A percentile compares a stretch with the other conserved stretches of the same genome.
phyloP scores from a whole-genome alignment of 2,113 vertebrate genomes.

The Triplophysa tibetana region DNA sequence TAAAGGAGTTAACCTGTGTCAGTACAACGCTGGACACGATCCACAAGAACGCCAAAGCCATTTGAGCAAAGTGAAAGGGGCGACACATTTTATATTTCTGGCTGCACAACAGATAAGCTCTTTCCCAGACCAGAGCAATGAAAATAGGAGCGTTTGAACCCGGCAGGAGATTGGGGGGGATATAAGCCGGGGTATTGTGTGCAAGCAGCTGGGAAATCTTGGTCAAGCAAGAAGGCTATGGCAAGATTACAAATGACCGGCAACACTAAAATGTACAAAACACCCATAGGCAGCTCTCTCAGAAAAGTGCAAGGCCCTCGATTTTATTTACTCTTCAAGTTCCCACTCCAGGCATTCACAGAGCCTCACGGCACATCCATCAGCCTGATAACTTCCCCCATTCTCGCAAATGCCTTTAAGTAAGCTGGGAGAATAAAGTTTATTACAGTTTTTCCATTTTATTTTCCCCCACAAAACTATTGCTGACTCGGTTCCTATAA shows the following conservation, averaged over 20 bases:
- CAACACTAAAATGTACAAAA: conserved; percentile 41
- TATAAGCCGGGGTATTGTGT: conserved; percentile 36
- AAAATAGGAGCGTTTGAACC: conserved; percentile 46
- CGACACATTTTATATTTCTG: conserved; percentile 42
- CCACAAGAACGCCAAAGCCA: conserved; percentile 57
- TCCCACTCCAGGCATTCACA: neutral
- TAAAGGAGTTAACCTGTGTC: conserved; percentile 8
- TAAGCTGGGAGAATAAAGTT: conserved; percentile 54
- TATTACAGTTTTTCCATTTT: conserved; percentile 49
- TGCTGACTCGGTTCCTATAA: conserved; percentile 69
- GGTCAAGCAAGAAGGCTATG: conserved; percentile 8
- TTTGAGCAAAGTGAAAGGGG: conserved; percentile 56
- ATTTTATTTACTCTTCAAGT: conserved; percentile 7
- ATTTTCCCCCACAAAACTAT: conserved; percentile 9
- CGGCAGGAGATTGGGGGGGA: conserved; percentile 40
- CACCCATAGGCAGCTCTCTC: conserved; percentile 13
- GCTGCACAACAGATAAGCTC: conserved; percentile 38
- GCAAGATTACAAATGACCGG: conserved; percentile 44
- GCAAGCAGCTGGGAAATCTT: conserved; percentile 32
- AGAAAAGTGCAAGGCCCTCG: conserved; percentile 40
- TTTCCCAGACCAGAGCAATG: conserved; percentile 28
- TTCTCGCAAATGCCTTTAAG: conserved; percentile 55
- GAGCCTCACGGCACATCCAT: conserved; percentile 13
- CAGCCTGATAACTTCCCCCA: conserved; percentile 34
- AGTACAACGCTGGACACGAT: conserved; percentile 53